Evolutionary conservation across 2,797 vertebrate species (phyloP).

Genomic region (Zonotrichia albicollis): DNA sequence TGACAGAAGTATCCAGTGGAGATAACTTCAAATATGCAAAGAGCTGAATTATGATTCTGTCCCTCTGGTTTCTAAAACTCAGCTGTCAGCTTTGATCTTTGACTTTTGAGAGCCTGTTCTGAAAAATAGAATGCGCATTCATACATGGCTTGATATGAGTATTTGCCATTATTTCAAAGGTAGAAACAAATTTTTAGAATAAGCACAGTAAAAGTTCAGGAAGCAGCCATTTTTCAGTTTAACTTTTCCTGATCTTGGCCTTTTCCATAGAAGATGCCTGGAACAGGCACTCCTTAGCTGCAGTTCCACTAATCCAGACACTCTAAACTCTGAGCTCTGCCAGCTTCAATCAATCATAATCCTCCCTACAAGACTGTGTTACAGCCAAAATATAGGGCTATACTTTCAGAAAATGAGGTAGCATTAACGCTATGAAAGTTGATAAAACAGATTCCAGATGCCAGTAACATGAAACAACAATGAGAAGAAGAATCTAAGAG

Average conservation of each 20-base stretch:
- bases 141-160: not conserved
- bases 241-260: not conserved
- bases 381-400: not conserved
- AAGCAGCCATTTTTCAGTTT: not conserved
- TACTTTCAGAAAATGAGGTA: not conserved
- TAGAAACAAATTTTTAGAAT: not conserved
- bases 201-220: not conserved
- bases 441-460: not conserved
- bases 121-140: not conserved
- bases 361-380: not conserved
- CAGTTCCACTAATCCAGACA: not conserved
- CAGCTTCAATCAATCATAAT: not conserved
- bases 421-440: not conserved
- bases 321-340: slow-evolving; percentile 1
- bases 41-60: not conserved
- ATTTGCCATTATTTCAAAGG: not conserved
- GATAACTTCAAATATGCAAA: slow-evolving; percentile 28
- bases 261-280: not conserved
- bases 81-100: slow-evolving; percentile 43
- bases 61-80: slow-evolving; percentile 10
- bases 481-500: not conserved
- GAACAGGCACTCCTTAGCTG: not conserved
- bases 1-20: slow-evolving; percentile 27
- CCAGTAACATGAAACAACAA: not conserved
- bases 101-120: slow-evolving; percentile 15